These are phyloP conservation scores for Psammodynastes pulverulentus DNA, from an alignment of 2,113 vertebrate genomes.

Conservation along the genomic window DNA sequence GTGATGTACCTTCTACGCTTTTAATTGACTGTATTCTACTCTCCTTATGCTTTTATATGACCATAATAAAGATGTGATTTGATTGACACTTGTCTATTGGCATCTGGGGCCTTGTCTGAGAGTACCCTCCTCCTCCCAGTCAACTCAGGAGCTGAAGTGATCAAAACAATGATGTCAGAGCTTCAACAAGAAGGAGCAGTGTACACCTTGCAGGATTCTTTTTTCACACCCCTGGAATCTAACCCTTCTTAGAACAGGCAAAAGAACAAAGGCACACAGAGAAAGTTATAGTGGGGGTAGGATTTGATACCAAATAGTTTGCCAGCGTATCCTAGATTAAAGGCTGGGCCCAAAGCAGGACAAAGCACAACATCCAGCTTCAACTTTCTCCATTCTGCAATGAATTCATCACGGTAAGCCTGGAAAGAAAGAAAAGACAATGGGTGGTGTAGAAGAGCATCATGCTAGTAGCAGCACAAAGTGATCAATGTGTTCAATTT, in stretches of 20 bases:
- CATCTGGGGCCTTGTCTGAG: not conserved
- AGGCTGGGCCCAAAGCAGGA: constrained; percentile 80
- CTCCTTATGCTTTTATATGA: not conserved
- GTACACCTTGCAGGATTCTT: not conserved
- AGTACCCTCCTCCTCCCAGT: not conserved
- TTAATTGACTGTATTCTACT: not conserved
- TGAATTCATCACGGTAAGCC: constrained; percentile 74
- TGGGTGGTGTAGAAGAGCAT: not conserved
- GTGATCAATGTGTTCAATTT: not conserved
- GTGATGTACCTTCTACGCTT: not conserved
- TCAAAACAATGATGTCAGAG: not conserved
- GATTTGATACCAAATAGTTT: constrained; percentile 62
- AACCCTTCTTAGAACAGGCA: not conserved
- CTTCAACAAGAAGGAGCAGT: not conserved
- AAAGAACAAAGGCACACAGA: not conserved
- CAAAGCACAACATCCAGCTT: constrained; percentile 85
- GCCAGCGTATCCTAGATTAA: constrained; percentile 69
- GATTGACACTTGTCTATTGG: not conserved
- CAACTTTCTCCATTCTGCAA: constrained; percentile 76
- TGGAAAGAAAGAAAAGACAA: constrained; percentile 40
- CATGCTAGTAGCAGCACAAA: not conserved
- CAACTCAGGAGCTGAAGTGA: not conserved
- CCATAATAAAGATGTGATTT: not conserved
- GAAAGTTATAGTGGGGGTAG: not conserved
- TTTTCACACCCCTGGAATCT: not conserved